Conservation (phyloP, 2,113 vertebrate genomes). For the Circaetus gallicus region DNA sequence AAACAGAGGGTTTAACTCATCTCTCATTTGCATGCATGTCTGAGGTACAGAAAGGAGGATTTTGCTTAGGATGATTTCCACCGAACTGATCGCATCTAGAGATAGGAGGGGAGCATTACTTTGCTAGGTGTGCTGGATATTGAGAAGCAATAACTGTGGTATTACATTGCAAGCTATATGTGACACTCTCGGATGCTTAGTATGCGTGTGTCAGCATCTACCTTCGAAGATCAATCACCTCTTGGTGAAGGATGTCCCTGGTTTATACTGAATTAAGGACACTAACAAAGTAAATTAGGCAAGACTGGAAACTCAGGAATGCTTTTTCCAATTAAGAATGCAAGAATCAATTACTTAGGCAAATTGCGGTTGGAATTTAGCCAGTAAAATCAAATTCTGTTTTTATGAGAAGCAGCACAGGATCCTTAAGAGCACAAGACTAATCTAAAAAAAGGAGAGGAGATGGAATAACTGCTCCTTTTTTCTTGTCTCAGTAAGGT, state of each 20-base stretch:
- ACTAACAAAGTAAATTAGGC: neutral
- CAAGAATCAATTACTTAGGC: conserved; percentile 32
- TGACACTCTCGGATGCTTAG: neutral
- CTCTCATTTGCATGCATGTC: neutral
- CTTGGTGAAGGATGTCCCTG: neutral
- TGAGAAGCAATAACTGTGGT: neutral
- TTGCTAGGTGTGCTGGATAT: neutral
- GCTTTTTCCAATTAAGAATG: conserved; percentile 16
- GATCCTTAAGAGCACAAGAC: neutral
- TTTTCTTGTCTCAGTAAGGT: neutral
- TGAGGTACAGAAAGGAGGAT: neutral
- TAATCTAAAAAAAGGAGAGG: neutral
- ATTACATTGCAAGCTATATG: neutral
- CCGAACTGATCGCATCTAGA: neutral
- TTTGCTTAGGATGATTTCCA: neutral
- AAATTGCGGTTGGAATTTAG: conserved; percentile 32
- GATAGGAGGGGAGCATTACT: neutral
- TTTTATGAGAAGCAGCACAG: neutral
- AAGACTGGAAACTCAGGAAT: neutral
- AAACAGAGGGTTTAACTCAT: neutral
- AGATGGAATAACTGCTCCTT: conserved; percentile 11
- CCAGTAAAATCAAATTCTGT: neutral
- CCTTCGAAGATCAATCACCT: neutral
- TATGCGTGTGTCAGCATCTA: accelerated
- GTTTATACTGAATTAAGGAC: neutral